Conservation (phyloP, 2,797 vertebrate genomes). For the Gephyroberyx darwinii region DNA sequence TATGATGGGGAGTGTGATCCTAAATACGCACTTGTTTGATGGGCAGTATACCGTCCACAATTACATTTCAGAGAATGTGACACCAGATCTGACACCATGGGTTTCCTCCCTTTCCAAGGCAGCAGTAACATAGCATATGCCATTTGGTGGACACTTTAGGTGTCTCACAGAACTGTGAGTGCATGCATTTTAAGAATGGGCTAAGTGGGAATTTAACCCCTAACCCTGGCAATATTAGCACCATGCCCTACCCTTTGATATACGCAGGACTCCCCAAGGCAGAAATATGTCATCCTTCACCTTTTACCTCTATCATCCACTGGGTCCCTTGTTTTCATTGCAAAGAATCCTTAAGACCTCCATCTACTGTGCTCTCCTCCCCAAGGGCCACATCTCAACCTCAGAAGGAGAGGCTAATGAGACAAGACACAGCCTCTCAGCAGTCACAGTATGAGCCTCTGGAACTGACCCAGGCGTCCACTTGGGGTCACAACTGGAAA, state of each 20-base stretch:
- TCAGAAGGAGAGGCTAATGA: constrained; percentile 61
- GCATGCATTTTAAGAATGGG: background rate
- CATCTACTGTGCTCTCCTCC: constrained; percentile 1
- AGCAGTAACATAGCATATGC: no score
- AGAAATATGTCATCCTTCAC: constrained; percentile 36
- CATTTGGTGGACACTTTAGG: no score
- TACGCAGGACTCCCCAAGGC: constrained; percentile 13
- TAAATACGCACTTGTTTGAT: background rate
- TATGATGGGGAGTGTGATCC: background rate
- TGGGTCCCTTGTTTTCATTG: constrained; percentile 6
- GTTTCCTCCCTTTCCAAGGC: no score
- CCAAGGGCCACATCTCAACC: constrained; percentile 42
- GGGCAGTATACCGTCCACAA: background rate
- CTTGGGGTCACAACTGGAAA: constrained; percentile 33
- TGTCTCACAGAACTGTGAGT: background rate
- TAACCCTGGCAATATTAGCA: background rate
- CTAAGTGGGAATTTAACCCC: background rate
- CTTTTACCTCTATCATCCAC: constrained; percentile 40
- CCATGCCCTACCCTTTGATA: background rate
- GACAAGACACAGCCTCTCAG: constrained; percentile 54
- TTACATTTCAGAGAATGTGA: background rate
- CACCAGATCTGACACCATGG: no score
- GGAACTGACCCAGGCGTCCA: constrained; percentile 53
- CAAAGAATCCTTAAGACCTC: constrained; percentile 18
- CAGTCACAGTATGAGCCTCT: constrained; percentile 36